These are phyloP conservation scores for Phataginus tetradactyla DNA, from an alignment of 2,797 vertebrate genomes.

Conservation along the genomic window DNA sequence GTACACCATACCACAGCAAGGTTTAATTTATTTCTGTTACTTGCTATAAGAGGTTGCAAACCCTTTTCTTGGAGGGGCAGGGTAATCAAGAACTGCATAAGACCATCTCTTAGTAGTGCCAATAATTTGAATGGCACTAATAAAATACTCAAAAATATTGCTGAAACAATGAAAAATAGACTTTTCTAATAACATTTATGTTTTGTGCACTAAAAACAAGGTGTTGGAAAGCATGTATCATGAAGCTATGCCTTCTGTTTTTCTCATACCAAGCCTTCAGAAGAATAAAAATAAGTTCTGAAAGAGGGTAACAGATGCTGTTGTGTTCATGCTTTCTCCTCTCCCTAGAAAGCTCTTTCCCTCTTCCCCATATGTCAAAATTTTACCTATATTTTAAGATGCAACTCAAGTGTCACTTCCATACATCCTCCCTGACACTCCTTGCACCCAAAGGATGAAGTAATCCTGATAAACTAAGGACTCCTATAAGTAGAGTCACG, in stretches of 20 bases:
- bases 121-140: background rate
- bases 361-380: slow-evolving; percentile 19
- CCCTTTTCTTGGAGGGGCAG: background rate
- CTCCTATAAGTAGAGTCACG: background rate
- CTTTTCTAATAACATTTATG: slow-evolving; percentile 1
- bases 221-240: background rate
- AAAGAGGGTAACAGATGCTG: background rate
- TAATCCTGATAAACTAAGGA: background rate
- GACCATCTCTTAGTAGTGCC: background rate
- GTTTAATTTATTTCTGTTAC: background rate
- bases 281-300: slow-evolving; percentile 48
- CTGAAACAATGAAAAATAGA: background rate
- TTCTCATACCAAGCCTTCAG: background rate
- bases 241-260: background rate
- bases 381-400: slow-evolving; percentile 44
- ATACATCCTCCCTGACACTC: background rate
- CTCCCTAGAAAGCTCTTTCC: slow-evolving; percentile 2
- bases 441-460: background rate
- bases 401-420: background rate
- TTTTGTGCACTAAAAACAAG: slow-evolving; percentile 23
- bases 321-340: background rate
- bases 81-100: background rate
- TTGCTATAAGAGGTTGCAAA: background rate
- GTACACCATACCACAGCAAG: background rate
- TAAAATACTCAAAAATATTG: background rate